These are phyloP conservation scores for Limonius californicus DNA, from an alignment of 1,140 invertebrate genomes.

Conservation along the genomic window DNA sequence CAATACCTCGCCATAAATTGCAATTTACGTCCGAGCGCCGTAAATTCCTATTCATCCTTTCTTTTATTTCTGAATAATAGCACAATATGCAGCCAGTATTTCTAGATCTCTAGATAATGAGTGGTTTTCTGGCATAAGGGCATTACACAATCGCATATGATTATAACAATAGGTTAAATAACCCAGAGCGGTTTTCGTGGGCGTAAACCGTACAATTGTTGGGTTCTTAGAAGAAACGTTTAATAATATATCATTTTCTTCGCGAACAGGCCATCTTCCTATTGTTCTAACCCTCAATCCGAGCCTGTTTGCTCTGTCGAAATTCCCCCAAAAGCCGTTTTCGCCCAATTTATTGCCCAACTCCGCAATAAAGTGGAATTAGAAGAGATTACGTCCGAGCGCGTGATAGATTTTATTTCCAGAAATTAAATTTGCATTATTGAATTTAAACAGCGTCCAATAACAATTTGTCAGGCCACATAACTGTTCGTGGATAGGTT, in stretches of 20 bases:
- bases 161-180: conserved; percentile 1
- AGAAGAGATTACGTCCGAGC: too few relatives aligned
- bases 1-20: background rate
- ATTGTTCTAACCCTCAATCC: too few relatives aligned
- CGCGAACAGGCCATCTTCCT: background rate
- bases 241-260: conserved; percentile 2
- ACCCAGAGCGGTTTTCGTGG: background rate
- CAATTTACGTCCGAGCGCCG: background rate
- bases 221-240: background rate
- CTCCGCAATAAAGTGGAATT: too few relatives aligned
- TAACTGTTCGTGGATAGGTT: background rate
- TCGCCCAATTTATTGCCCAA: too few relatives aligned
- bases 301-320: too few relatives aligned
- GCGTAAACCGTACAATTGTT: background rate
- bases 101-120: background rate
- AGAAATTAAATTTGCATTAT: background rate
- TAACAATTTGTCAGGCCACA: background rate
- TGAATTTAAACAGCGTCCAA: background rate
- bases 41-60: background rate
- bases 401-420: too few relatives aligned
- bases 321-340: too few relatives aligned
- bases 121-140: background rate
- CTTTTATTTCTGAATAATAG: background rate
- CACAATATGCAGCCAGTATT: background rate
- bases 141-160: conserved; percentile 1